Conservation (phyloP, 2,888 invertebrate species). For the Luffia ferchaultella region DNA sequence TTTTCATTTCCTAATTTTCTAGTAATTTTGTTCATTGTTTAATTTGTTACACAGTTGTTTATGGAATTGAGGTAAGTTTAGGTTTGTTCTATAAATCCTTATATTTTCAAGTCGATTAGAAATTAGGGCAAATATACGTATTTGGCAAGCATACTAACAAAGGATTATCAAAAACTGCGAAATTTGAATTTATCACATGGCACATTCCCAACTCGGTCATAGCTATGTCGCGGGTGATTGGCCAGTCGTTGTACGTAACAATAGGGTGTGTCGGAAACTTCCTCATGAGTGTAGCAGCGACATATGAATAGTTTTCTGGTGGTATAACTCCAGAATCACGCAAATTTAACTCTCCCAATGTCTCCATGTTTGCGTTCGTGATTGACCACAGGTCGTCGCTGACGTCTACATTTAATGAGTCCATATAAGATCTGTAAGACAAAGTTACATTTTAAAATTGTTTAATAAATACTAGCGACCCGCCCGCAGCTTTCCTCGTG, state of each 20-base stretch:
- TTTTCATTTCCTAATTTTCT: too few species aligned
- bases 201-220: constrained; percentile 77
- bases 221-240: constrained; percentile 55
- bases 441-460: not conserved
- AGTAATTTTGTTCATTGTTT: too few species aligned
- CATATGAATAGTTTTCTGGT: constrained; percentile 33
- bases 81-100: too few species aligned
- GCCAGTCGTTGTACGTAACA: constrained; percentile 34
- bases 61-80: too few species aligned
- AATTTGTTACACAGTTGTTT: too few species aligned
- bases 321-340: constrained; percentile 20
- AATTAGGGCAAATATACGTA: too few species aligned
- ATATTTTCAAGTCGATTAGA: too few species aligned
- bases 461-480: too few species aligned
- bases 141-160: too few species aligned
- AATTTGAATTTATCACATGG: constrained; percentile 72
- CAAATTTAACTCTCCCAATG: not conserved
- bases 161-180: constrained; percentile 65
- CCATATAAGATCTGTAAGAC: constrained; percentile 1
- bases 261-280: constrained; percentile 27
- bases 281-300: constrained; percentile 32
- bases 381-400: constrained; percentile 2
- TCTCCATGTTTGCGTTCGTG: constrained; percentile 2
- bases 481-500: too few species aligned
- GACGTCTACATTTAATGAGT: constrained; percentile 1